These are phyloP conservation scores for Macquaria ambigua DNA, from an alignment of 2,113 vertebrate species.

Conservation along the genomic window DNA sequence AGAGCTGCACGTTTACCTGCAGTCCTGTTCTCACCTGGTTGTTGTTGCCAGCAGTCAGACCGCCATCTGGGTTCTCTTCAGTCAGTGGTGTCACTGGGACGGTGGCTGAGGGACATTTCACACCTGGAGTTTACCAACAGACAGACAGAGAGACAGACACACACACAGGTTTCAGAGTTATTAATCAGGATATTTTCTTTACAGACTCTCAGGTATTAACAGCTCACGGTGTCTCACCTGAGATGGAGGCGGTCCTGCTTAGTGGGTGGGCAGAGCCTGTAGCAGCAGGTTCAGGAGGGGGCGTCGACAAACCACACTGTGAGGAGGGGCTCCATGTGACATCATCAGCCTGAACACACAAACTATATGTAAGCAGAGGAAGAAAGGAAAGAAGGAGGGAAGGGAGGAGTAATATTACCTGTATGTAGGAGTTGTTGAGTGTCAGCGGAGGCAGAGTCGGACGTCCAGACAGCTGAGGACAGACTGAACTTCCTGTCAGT, in stretches of 20 bases:
- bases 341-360: slow-evolving; percentile 67
- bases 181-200: neutral
- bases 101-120: slow-evolving; percentile 46
- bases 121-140: slow-evolving; percentile 40
- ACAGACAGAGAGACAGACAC: neutral
- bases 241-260: slow-evolving; percentile 83
- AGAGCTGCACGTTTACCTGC: neutral
- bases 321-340: slow-evolving; percentile 92
- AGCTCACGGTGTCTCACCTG: slow-evolving; percentile 81
- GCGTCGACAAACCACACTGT: slow-evolving; percentile 92
- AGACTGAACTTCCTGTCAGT: slow-evolving; percentile 34
- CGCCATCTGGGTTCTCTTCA: slow-evolving; percentile 13
- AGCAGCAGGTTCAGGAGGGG: slow-evolving; percentile 85
- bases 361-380: neutral
- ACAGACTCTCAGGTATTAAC: too few species aligned
- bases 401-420: slow-evolving; percentile 19
- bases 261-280: slow-evolving; percentile 80
- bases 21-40: slow-evolving; percentile 42
- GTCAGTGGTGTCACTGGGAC: slow-evolving; percentile 1
- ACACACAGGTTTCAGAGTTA: neutral
- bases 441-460: neutral
- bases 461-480: neutral
- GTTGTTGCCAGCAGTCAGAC: neutral
- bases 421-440: slow-evolving; percentile 5
- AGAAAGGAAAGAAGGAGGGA: neutral